Percentiles rank a stretch among this genome's conserved stretches.
Evolutionary conservation across 2,797 vertebrate species (phyloP).

Genomic region (Hydrolagus colliei): DNA sequence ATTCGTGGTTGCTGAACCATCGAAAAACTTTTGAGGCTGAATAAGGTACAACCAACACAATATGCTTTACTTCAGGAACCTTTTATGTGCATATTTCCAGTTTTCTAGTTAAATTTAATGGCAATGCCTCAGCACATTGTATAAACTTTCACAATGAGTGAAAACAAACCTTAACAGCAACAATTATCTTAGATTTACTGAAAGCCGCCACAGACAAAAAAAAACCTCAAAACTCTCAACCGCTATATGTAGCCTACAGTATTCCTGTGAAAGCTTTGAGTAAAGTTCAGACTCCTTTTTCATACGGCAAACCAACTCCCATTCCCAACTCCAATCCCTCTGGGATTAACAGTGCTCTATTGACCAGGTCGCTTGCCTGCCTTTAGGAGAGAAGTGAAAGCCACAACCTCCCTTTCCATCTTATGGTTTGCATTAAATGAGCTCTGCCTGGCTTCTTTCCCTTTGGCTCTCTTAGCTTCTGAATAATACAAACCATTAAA

Average conservation of each 20-base stretch:
- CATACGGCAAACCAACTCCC: background rate
- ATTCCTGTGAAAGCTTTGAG: background rate
- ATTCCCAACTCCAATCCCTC: conserved; percentile 9
- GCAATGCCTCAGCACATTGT: too few species aligned
- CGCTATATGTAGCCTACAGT: background rate
- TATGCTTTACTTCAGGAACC: too few species aligned
- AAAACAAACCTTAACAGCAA: too few species aligned
- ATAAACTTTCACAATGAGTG: too few species aligned
- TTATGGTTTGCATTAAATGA: conserved; percentile 76
- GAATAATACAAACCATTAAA: conserved; percentile 54
- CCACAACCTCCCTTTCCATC: conserved; percentile 46
- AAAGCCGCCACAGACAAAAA: background rate
- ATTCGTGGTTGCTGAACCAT: background rate
- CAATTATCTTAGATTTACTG: background rate
- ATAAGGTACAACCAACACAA: background rate
- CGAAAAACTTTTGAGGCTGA: background rate
- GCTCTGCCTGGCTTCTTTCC: conserved; percentile 57
- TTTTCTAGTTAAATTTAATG: too few species aligned
- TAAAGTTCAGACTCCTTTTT: conserved; percentile 1
- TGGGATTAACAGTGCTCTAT: conserved; percentile 33
- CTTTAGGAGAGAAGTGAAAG: conserved; percentile 53
- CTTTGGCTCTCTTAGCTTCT: conserved; percentile 53
- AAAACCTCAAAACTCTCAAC: too few species aligned
- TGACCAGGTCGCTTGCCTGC: conserved; percentile 47
- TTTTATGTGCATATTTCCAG: too few species aligned